Conservation (phyloP, 2,113 vertebrate genomes). For the Arvicanthis niloticus region DNA sequence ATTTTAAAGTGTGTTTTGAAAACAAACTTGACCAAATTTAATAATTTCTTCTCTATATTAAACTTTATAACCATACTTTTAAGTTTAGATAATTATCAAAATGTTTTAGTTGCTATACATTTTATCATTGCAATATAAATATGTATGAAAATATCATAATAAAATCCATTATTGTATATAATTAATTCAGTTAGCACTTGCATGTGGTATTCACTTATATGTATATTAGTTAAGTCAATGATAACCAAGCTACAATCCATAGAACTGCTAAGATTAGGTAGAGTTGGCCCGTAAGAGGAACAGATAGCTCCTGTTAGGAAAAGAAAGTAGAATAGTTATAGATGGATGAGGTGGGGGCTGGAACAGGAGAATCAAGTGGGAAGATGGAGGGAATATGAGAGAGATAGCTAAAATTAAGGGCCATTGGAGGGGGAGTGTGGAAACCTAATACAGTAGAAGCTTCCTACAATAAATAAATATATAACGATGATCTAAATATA, state of each 20-base stretch:
- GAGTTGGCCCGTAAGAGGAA: not conserved
- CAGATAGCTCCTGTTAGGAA: not conserved
- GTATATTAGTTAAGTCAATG: not conserved
- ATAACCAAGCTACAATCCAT: not conserved
- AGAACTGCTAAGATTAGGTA: not conserved
- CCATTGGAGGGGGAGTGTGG: not conserved
- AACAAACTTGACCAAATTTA: conserved; percentile 26
- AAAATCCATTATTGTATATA: not conserved
- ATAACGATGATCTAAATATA: not conserved
- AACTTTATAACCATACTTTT: not conserved
- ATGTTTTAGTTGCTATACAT: not conserved
- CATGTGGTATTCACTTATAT: not conserved
- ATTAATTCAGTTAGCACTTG: not conserved
- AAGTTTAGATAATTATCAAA: conserved; percentile 20
- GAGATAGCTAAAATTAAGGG: not conserved
- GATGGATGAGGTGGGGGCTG: not conserved
- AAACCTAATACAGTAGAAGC: not conserved
- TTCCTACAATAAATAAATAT: not conserved
- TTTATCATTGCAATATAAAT: not conserved
- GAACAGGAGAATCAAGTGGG: not conserved
- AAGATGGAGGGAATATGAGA: not conserved
- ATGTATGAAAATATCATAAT: not conserved
- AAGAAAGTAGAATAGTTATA: not conserved
- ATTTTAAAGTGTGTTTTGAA: not conserved
- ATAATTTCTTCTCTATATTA: not conserved